phyloP scores from a whole-genome alignment of 2,797 vertebrate species.

The Calcarius lapponicus region DNA sequence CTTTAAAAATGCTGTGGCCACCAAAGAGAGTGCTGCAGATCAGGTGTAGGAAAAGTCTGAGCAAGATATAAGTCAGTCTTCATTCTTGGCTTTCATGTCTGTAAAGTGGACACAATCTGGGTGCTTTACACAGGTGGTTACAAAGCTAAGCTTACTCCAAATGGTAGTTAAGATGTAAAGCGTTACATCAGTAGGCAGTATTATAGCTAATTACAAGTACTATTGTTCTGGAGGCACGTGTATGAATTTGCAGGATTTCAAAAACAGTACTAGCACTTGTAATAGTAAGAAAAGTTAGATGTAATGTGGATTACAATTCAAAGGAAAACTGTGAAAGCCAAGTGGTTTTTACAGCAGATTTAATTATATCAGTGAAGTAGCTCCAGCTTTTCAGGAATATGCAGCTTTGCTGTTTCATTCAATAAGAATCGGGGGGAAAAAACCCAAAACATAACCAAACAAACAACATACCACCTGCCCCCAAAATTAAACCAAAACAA shows the following conservation, averaged over 20 bases:
- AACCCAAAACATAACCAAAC: neutral
- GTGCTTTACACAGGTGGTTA: neutral
- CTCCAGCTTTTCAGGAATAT: neutral
- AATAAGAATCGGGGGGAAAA: neutral
- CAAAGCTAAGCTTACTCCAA: neutral
- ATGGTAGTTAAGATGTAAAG: neutral
- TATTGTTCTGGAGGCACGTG: neutral
- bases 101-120: neutral
- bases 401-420: neutral
- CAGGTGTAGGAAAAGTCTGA: neutral
- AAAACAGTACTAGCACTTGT: neutral
- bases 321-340: neutral
- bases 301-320: neutral
- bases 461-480: accelerated
- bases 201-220: neutral
- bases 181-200: neutral
- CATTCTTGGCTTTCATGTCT: neutral
- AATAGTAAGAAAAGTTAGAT: neutral
- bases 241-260: neutral
- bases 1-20: neutral
- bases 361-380: neutral
- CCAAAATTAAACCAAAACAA: neutral
- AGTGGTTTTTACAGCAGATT: neutral
- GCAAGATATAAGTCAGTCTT: neutral
- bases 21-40: neutral